Conservation (phyloP, 1,140 invertebrate species). For the Cepaea nemoralis region DNA sequence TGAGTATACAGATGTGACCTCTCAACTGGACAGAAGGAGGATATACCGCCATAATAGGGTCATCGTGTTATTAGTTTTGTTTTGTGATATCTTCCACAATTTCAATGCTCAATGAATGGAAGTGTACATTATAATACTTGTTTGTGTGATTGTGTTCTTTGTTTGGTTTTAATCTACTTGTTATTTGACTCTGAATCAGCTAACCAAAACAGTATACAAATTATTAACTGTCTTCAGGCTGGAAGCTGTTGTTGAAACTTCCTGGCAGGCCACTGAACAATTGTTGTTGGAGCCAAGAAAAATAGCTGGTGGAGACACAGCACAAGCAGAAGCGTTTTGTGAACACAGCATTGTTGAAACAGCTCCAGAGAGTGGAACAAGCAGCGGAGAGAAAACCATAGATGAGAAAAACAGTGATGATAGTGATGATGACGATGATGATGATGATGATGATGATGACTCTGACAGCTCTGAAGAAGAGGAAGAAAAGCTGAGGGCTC, state of each 20-base stretch:
- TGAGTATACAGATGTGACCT: too few species aligned
- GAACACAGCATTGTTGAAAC: not conserved
- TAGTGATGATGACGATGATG: slow-evolving; percentile 40
- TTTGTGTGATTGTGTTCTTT: too few species aligned
- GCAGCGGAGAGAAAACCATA: not conserved
- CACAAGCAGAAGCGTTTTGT: not conserved
- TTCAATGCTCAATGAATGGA: too few species aligned
- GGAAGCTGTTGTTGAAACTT: not conserved
- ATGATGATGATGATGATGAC: slow-evolving; percentile 51
- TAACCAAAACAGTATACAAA: too few species aligned
- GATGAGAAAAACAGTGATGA: slow-evolving; percentile 3
- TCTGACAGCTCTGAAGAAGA: slow-evolving; percentile 48
- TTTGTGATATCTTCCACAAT: too few species aligned
- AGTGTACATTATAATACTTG: too few species aligned
- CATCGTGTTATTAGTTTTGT: too few species aligned
- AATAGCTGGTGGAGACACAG: not conserved
- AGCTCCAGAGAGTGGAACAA: not conserved
- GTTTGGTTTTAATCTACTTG: too few species aligned
- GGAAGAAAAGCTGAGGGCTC: slow-evolving; percentile 51
- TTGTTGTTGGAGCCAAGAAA: not conserved
- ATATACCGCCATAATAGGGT: too few species aligned
- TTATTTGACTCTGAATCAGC: too few species aligned
- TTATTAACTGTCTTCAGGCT: not conserved
- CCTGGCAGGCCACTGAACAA: not conserved
- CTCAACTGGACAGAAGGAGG: too few species aligned